Evolutionary conservation across 2,888 invertebrate species (phyloP).

Genomic region (Helicoverpa assulta): DNA sequence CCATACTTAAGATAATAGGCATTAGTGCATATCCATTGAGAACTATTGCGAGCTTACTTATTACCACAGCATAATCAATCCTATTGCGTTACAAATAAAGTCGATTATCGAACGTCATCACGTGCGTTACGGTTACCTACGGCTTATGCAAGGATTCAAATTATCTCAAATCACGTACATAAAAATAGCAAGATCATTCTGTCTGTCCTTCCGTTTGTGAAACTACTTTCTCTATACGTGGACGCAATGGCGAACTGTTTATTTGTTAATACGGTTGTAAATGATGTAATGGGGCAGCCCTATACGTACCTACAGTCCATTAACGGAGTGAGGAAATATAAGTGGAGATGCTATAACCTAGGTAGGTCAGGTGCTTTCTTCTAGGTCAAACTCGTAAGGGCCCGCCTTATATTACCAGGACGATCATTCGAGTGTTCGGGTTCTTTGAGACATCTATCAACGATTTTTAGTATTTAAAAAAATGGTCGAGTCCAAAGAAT

Average conservation of each 20-base stretch:
- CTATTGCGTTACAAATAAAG: constrained; percentile 57
- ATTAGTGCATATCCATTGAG: constrained; percentile 53
- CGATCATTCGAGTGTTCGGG: no score
- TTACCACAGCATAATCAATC: constrained; percentile 28
- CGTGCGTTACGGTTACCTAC: constrained; percentile 47
- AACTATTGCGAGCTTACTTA: constrained; percentile 18
- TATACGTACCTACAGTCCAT: constrained; percentile 39
- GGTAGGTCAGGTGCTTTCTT: no score
- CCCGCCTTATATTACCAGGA: no score
- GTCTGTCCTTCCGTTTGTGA: constrained; percentile 80
- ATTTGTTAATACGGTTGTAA: constrained; percentile 59
- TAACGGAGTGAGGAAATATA: no score
- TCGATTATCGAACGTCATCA: constrained; percentile 54
- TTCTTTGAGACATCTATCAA: no score
- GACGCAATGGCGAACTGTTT: constrained; percentile 71
- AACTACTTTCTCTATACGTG: constrained; percentile 85
- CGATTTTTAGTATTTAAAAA: no score
- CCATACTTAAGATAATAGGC: constrained; percentile 52
- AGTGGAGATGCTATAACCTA: no score
- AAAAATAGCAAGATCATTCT: constrained; percentile 67
- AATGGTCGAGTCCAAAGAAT: no score
- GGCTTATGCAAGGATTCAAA: constrained; percentile 76
- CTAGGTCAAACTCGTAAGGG: no score
- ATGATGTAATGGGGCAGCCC: constrained; percentile 64
- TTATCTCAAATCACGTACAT: constrained; percentile 78